These are phyloP conservation scores for Pocota personata DNA, from an alignment of 2,888 invertebrate genomes.

Conservation along the genomic window DNA sequence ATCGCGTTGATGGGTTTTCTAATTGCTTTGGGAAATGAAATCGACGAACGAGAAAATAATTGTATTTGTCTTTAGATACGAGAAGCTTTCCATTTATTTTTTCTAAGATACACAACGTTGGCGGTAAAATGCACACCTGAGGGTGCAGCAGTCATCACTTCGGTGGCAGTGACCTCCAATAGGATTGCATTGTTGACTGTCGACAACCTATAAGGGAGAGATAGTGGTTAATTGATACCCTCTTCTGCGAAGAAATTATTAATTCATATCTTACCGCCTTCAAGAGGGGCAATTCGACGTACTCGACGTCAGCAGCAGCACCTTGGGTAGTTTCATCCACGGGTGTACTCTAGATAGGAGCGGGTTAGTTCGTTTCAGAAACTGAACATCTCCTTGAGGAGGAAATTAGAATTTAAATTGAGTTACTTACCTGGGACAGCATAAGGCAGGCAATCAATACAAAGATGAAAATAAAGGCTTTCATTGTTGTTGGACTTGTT, in stretches of 20 bases:
- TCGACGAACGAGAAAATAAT: slow-evolving; percentile 25
- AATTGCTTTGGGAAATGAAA: slow-evolving; percentile 66
- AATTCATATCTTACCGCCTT: slow-evolving; percentile 63
- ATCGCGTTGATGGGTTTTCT: slow-evolving; percentile 65
- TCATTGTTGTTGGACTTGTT: slow-evolving; percentile 37
- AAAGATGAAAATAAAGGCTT: slow-evolving; percentile 56
- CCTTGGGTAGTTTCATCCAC: slow-evolving; percentile 8
- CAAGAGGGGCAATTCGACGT: neutral
- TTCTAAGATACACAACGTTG: slow-evolving; percentile 42
- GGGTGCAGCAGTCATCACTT: slow-evolving; percentile 54
- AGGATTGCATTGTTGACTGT: slow-evolving; percentile 27
- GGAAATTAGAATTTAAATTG: slow-evolving; percentile 70
- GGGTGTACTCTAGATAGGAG: slow-evolving; percentile 11
- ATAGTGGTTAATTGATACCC: slow-evolving; percentile 16
- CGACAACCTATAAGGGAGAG: neutral
- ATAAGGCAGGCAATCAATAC: slow-evolving; percentile 60
- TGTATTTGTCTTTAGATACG: slow-evolving; percentile 22
- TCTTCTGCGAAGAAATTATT: slow-evolving; percentile 29
- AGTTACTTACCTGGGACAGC: slow-evolving; percentile 67
- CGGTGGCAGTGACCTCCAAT: slow-evolving; percentile 20
- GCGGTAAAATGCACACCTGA: slow-evolving; percentile 37
- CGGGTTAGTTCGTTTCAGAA: slow-evolving; percentile 27
- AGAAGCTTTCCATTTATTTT: slow-evolving; percentile 42
- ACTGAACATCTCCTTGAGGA: slow-evolving; percentile 44
- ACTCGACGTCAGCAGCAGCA: neutral